Percentiles rank a stretch among this genome's conserved stretches.
Evolutionary conservation across 92 coral and sea anemone genomes (phyloP).

Genomic region (Phenganax subtilis): DNA sequence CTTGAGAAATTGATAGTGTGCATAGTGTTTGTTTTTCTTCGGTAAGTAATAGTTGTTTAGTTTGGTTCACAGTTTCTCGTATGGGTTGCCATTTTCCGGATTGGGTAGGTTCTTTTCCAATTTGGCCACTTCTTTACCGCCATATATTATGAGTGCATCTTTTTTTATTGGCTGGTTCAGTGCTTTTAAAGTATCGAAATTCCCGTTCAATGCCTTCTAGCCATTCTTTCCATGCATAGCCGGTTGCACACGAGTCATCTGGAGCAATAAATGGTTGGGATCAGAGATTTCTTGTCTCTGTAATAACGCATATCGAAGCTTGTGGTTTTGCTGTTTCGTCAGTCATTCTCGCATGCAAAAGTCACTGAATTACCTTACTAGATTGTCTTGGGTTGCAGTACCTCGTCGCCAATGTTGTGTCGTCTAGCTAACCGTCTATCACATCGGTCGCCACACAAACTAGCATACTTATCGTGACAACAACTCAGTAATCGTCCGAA

Average conservation of each 20-base stretch:
- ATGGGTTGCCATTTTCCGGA: conserved; percentile 35
- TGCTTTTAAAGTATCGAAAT: conserved; percentile 52
- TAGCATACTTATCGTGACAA: no score
- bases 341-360: no score
- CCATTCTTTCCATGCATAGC: conserved; percentile 57
- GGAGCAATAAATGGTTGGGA: conserved; percentile 42
- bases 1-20: conserved; percentile 23
- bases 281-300: conserved; percentile 44
- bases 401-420: no score
- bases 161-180: conserved; percentile 47
- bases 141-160: conserved; percentile 58
- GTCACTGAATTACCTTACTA: no score
- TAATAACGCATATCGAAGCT: not conserved
- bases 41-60: conserved; percentile 48
- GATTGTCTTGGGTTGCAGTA: no score
- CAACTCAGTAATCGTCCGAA: no score
- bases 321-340: no score
- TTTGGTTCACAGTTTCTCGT: conserved; percentile 42
- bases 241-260: conserved; percentile 28
- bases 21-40: conserved; percentile 47
- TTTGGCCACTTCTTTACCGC: conserved; percentile 52
- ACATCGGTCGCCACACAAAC: no score
- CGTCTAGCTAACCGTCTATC: no score
- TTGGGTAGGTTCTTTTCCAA: conserved; percentile 50
- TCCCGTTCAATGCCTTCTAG: conserved; percentile 54